These are phyloP conservation scores for Taeniopygia guttata DNA, from an alignment of 2,797 vertebrate species.

Conservation along the genomic window DNA sequence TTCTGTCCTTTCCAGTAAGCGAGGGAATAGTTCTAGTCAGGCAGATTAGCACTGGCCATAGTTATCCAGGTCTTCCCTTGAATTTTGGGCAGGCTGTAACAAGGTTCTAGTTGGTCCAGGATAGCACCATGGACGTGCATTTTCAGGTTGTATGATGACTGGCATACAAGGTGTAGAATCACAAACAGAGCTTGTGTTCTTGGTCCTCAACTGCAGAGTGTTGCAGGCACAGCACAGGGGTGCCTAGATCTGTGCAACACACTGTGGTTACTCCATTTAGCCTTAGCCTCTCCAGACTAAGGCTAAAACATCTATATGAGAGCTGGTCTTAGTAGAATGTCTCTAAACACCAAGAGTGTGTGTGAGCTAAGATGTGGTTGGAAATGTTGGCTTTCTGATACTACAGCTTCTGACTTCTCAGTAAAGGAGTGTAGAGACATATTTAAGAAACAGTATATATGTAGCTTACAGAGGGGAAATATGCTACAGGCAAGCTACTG, in stretches of 20 bases:
- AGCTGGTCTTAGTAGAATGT: background rate
- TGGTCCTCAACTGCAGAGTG: background rate
- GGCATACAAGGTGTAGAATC: background rate
- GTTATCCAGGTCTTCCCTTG: background rate
- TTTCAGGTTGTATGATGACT: background rate
- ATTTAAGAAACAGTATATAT: background rate
- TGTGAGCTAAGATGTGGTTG: background rate
- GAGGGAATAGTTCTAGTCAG: background rate
- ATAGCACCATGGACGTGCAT: background rate
- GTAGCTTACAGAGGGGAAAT: background rate
- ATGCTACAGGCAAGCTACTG: background rate
- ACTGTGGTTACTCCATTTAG: rapidly evolving
- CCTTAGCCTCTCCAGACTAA: background rate
- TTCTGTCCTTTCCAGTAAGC: background rate
- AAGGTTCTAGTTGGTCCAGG: background rate
- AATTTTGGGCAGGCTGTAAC: background rate
- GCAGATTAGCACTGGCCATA: background rate
- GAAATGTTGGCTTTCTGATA: background rate
- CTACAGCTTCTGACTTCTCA: background rate
- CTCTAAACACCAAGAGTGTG: background rate
- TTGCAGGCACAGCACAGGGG: background rate
- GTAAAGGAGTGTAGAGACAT: background rate
- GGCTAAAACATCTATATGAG: background rate
- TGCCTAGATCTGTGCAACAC: too few relatives aligned
- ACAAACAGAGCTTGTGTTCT: background rate